Evolutionary conservation across 2,797 vertebrate genomes (phyloP).

Genomic region (Pempheris klunzingeri): DNA sequence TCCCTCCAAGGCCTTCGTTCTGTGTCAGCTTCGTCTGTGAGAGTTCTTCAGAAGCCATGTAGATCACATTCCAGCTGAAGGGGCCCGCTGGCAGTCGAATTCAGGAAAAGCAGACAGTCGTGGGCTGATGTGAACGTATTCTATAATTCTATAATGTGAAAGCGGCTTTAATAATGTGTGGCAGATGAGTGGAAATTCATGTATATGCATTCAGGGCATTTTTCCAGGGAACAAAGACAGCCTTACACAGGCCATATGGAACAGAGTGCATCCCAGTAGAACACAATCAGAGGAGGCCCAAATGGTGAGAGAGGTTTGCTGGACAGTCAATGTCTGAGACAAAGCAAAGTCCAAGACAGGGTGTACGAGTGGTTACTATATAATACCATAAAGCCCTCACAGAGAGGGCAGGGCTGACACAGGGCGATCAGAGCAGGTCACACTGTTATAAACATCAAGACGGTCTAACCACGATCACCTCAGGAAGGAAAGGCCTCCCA

Average conservation of each 20-base stretch:
- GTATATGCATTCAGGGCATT: constrained; percentile 59
- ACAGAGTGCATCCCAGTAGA: constrained; percentile 31
- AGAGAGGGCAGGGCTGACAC: constrained; percentile 14
- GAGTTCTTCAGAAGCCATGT: constrained; percentile 33
- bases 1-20: constrained; percentile 40
- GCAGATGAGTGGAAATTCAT: constrained; percentile 64
- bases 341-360: constrained; percentile 16
- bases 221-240: constrained; percentile 34
- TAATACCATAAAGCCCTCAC: background rate
- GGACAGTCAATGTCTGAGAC: constrained; percentile 4
- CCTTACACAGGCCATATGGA: constrained; percentile 43
- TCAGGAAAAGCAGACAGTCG: constrained; percentile 34
- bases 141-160: constrained; percentile 53
- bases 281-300: constrained; percentile 26
- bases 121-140: constrained; percentile 52
- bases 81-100: constrained; percentile 25
- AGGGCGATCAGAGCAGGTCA: constrained; percentile 57
- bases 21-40: constrained; percentile 32
- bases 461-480: constrained; percentile 57
- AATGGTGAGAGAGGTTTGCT: constrained; percentile 17
- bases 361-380: background rate
- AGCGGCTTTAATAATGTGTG: constrained; percentile 64
- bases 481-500: constrained; percentile 72
- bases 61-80: constrained; percentile 62
- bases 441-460: constrained; percentile 65